Base-by-base conservation (phyloP, 2,113 vertebrate species). In the Oreochromis spilurus region DNA sequence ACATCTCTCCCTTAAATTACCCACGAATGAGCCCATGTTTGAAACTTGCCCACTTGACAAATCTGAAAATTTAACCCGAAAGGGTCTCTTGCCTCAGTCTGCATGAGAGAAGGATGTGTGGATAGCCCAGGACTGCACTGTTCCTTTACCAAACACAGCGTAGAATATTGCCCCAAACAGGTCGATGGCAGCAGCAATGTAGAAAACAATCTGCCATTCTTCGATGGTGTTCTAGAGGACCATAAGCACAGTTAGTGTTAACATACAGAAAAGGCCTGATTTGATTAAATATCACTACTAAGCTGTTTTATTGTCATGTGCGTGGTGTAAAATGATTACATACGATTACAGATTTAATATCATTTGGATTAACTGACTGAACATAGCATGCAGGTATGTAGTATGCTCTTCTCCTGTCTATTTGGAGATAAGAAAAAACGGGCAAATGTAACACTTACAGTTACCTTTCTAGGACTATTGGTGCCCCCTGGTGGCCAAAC, bases 141-240 rank as follows among this genome's bases (percentile, higher is more conserved):
- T 96, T 26, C 99, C 99, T 88, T 95, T 96, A 84, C 96, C 97
- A 48, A 99, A 98, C 10, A 96, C 14, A 0, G 96, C 90, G 95
- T 98, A 99, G 95, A 99, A 96, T 57, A 96, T 19, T 2, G 98
- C 97, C 89, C 99, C 99, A 43, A 98, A 96, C 12, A 98, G 40
- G 90, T 99, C 97, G 93, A 99, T 97, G 84, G 93, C 95, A 83
- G 97, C 98, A 80, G 98, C 98, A 9, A 99, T 99, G 94, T 96
- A 99, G 95, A 99, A 99, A 29, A 99, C 98, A 2, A 79, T 94
- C 92, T 97, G 97, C 99, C 99, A 99, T 88, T 99, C 97, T 88
- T 87, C 93, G 34, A 98, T 96, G 40, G 98, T 98, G 92, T 98
- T 98, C 99, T 99, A 83, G 24, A 92, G 90, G 91, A 93, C 82